Percentiles rank a stretch among this genome's conserved stretches.
Conservation (phyloP, 2,113 vertebrate genomes). For the Catharus minimus region DNA sequence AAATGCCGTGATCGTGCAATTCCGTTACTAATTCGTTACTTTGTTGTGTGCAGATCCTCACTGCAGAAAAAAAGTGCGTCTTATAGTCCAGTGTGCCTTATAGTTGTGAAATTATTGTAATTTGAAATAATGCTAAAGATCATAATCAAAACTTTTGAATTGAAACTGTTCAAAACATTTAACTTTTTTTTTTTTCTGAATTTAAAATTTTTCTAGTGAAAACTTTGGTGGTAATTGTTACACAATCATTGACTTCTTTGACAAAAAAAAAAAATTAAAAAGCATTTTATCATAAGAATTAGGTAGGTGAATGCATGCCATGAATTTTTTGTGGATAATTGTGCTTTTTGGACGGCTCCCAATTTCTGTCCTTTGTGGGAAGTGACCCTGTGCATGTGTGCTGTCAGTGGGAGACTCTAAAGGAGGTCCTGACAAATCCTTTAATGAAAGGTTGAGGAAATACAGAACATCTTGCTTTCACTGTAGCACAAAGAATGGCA, state of each 20-base stretch:
- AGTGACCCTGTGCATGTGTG: not conserved
- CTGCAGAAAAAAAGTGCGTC: too few relatives aligned
- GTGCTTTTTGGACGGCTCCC: not conserved
- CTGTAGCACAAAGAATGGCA: not conserved
- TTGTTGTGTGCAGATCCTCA: too few relatives aligned
- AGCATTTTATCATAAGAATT: not conserved
- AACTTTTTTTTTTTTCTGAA: not conserved
- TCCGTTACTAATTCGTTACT: too few relatives aligned
- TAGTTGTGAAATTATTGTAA: too few relatives aligned
- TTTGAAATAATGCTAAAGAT: not conserved
- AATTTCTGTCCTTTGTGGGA: not conserved
- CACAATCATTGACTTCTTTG: rapidly evolving
- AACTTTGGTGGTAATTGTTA: not conserved
- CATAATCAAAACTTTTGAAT: not conserved
- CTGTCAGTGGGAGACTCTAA: not conserved
- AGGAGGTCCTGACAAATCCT: not conserved
- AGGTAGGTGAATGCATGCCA: rapidly evolving
- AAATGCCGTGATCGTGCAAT: too few relatives aligned
- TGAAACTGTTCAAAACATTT: not conserved
- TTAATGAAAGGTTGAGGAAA: not conserved
- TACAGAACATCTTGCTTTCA: not conserved
- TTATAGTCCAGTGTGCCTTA: too few relatives aligned
- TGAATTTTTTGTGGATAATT: not conserved
- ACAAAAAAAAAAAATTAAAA: not conserved
- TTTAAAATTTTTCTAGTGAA: not conserved